These are phyloP conservation scores for Bombus consobrinus DNA, from an alignment of 1,140 invertebrate genomes.

Conservation along the genomic window DNA sequence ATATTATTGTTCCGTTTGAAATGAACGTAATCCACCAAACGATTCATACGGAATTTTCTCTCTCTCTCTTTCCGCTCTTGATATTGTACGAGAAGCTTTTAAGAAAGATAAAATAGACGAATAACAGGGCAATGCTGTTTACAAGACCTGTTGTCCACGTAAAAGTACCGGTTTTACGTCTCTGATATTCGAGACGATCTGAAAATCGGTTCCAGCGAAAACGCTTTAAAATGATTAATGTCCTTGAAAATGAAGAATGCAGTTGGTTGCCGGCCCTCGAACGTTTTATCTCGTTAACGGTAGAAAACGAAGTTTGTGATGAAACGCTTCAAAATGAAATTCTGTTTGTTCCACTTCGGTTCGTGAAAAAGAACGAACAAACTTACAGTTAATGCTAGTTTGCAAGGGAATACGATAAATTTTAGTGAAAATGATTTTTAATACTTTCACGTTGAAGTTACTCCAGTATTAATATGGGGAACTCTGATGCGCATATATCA, in stretches of 20 bases:
- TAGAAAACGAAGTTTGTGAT: constrained; percentile 16
- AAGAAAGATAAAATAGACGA: neutral
- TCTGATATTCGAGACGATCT: neutral
- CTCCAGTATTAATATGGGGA: too few species aligned
- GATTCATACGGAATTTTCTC: neutral
- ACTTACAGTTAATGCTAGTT: neutral
- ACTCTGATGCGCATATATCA: neutral
- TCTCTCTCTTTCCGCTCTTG: neutral
- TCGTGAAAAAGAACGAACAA: constrained; percentile 3
- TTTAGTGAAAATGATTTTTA: neutral
- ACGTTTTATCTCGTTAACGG: constrained; percentile 15
- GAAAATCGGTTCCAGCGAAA: neutral
- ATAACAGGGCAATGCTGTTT: neutral
- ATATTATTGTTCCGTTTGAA: neutral
- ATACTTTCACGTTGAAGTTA: neutral
- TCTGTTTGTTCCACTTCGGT: constrained; percentile 5
- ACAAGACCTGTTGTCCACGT: neutral
- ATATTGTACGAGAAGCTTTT: neutral
- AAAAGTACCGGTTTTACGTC: neutral
- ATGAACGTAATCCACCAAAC: neutral
- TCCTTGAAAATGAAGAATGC: constrained; percentile 4
- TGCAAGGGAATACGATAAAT: constrained; percentile 2
- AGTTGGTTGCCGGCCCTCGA: neutral
- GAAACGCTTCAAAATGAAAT: constrained; percentile 24
- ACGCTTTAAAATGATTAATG: constrained; percentile 6